phyloP scores from a whole-genome alignment of 2,113 vertebrate genomes.

The human (Homo sapiens) region DNA sequence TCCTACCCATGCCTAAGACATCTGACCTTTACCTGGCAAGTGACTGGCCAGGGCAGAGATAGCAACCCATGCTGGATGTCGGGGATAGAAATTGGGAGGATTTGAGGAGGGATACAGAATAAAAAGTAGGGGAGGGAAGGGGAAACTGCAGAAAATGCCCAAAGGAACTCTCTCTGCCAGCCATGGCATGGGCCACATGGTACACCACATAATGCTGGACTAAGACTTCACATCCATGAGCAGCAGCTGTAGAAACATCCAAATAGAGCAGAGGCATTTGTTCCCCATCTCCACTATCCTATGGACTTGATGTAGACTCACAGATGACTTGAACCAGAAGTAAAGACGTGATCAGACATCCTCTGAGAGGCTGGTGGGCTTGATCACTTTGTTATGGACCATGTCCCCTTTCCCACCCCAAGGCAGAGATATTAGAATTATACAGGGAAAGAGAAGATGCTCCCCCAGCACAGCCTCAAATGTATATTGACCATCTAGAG shows the following conservation, averaged over 20 bases:
- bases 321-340: not conserved
- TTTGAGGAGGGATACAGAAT: not conserved
- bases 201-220: not conserved
- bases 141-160: not conserved
- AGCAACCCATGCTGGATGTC: not conserved
- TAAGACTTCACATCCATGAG: not conserved
- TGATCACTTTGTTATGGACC: not conserved
- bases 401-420: not conserved
- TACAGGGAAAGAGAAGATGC: not conserved
- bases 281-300: not conserved
- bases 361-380: not conserved
- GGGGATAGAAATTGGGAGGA: not conserved
- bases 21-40: not conserved
- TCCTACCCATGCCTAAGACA: not conserved
- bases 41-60: not conserved
- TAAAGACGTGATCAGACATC: not conserved
- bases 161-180: not conserved
- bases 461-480: not conserved
- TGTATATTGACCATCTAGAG: accelerated
- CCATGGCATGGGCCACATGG: no score
- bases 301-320: accelerated
- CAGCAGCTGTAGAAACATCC: not conserved
- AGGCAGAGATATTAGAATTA: not conserved
- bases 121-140: not conserved
- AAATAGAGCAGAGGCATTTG: not conserved